Conservation (phyloP, 2,888 invertebrate genomes). For the Netelia inedita region DNA sequence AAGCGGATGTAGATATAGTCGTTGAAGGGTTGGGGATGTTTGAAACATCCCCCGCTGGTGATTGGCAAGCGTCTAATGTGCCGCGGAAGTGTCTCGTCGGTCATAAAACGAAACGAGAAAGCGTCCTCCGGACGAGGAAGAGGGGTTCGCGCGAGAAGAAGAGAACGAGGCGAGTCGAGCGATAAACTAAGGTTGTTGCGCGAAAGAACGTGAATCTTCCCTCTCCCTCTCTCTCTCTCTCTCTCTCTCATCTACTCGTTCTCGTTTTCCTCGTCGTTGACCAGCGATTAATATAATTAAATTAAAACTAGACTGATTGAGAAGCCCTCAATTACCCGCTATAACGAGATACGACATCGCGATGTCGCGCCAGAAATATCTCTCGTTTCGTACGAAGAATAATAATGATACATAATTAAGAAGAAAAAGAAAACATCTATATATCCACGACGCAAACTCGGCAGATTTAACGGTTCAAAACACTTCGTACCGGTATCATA, state of each 20-base stretch:
- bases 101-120: slow-evolving; percentile 71
- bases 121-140: slow-evolving; percentile 51
- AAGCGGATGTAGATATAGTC: slow-evolving; percentile 35
- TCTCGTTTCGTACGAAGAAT: slow-evolving; percentile 25
- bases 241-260: not conserved
- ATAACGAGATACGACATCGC: slow-evolving; percentile 60
- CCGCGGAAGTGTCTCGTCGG: slow-evolving; percentile 68
- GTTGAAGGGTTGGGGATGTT: slow-evolving; percentile 42
- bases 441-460: slow-evolving; percentile 19
- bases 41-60: slow-evolving; percentile 56
- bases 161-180: not conserved
- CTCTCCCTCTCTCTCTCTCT: slow-evolving; percentile 24
- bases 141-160: slow-evolving; percentile 44
- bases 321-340: slow-evolving; percentile 72
- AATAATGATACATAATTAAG: not conserved
- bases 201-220: slow-evolving; percentile 26
- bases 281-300: slow-evolving; percentile 70
- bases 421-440: slow-evolving; percentile 7
- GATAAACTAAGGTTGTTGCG: not conserved
- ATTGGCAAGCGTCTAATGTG: slow-evolving; percentile 71
- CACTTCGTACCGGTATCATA: slow-evolving; percentile 20
- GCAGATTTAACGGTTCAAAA: slow-evolving; percentile 2
- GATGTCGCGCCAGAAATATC: slow-evolving; percentile 31
- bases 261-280: slow-evolving; percentile 50
- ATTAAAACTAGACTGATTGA: slow-evolving; percentile 74